Conservation (phyloP, 1,140 invertebrate genomes). For the Drosophila erecta region DNA sequence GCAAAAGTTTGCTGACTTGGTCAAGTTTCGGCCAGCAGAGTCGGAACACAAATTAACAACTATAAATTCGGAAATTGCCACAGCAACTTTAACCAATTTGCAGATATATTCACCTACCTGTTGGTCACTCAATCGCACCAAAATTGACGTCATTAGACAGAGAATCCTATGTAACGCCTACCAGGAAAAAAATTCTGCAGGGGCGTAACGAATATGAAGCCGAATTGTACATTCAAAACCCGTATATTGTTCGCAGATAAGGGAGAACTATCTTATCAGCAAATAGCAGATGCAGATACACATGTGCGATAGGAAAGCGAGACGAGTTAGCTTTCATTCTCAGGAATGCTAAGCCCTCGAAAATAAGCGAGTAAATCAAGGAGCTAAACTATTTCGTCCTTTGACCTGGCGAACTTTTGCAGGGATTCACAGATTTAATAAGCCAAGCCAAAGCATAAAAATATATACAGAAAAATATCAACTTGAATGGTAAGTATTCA, state of each 20-base stretch:
- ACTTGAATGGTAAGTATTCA: conserved; percentile 44
- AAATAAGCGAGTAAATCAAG: conserved; percentile 20
- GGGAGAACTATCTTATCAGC: conserved; percentile 47
- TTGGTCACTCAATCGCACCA: conserved; percentile 7
- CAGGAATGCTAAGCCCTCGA: conserved; percentile 17
- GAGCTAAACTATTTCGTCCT: conserved; percentile 36
- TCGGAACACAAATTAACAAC: conserved; percentile 34
- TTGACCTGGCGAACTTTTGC: conserved; percentile 38
- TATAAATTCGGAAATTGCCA: conserved; percentile 44
- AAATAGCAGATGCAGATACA: conserved; percentile 35
- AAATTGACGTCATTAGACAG: conserved; percentile 43
- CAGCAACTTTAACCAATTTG: conserved; percentile 46
- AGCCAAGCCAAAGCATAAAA: conserved; percentile 42
- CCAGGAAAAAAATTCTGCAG: conserved; percentile 26
- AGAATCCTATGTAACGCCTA: conserved; percentile 40
- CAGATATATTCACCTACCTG: conserved; percentile 10
- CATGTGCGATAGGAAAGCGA: conserved; percentile 7
- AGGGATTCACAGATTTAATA: conserved; percentile 56
- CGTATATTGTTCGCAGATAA: conserved; percentile 51
- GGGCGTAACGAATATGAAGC: conserved; percentile 58
- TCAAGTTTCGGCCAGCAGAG: conserved; percentile 29
- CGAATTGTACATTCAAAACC: conserved; percentile 39
- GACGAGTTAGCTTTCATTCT: conserved; percentile 36
- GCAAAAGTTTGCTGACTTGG: conserved; percentile 29
- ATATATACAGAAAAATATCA: conserved; percentile 11